A percentile compares a stretch with the other conserved stretches of the same genome.
phyloP scores from a whole-genome alignment of 2,888 invertebrate species.

The Geotrupes spiniger region DNA sequence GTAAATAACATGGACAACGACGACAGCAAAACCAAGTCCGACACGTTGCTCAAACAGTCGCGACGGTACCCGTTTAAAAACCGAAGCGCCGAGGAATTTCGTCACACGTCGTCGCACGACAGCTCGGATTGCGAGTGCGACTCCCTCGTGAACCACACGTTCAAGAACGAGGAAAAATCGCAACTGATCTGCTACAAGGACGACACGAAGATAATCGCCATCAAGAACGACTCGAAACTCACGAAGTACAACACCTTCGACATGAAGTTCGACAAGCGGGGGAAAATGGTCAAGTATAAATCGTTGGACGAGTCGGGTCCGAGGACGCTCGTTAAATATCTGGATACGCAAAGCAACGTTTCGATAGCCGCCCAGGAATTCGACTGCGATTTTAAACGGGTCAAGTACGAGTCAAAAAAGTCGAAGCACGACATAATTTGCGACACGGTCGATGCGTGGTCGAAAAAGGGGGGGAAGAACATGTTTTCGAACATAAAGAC shows the following conservation, averaged over 20 bases:
- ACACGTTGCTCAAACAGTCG: constrained; percentile 14
- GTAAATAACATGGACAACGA: neutral
- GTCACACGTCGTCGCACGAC: constrained; percentile 37
- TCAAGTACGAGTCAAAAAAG: constrained; percentile 37
- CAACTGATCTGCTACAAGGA: constrained; percentile 47
- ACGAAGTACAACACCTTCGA: constrained; percentile 49
- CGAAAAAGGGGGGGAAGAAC: constrained; percentile 45
- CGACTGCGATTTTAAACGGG: constrained; percentile 39
- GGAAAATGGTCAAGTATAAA: constrained; percentile 44
- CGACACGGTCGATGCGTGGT: constrained; percentile 64
- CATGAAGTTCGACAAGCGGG: constrained; percentile 37
- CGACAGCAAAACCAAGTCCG: neutral
- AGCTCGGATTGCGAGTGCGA: constrained; percentile 45
- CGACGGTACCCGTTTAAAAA: constrained; percentile 36
- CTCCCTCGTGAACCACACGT: constrained; percentile 33
- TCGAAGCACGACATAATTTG: constrained; percentile 56
- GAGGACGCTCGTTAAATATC: constrained; percentile 42
- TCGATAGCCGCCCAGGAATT: constrained; percentile 47
- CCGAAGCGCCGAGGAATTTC: constrained; percentile 41
- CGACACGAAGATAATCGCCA: constrained; percentile 40
- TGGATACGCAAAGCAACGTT: constrained; percentile 44
- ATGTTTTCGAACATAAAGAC: constrained; percentile 45
- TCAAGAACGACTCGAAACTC: constrained; percentile 43
- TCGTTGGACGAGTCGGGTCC: constrained; percentile 42
- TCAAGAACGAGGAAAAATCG: constrained; percentile 46